Evolutionary conservation across 2,888 invertebrate genomes (phyloP), one percentile per base, ranked within the genome.

Genomic region (Callosobruchus maculatus): DNA sequence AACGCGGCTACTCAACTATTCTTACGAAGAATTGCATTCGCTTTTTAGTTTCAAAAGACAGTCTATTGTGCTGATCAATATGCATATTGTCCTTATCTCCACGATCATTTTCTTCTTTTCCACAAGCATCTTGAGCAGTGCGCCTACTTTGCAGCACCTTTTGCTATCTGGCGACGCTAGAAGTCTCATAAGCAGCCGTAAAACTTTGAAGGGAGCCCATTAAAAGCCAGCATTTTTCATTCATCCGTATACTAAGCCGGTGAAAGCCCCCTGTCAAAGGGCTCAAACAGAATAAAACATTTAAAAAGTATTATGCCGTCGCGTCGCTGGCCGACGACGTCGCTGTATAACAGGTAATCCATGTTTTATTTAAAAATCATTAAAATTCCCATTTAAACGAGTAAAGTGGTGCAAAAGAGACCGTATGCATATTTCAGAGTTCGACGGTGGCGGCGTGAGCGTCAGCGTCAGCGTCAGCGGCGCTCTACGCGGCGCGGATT

Each of bases 311-410:
- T 74, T 74, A 67, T 70, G 68, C 71, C 49, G 72, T 68, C 68
- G 49, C 13, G 49, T 18, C 49, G 49, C 4, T 18, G 49, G 13
- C 7, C 49, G 5, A 73, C 66, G 73, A 71, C 72, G n/a, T 22
- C 67, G 22, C 21, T 67, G 67, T 67, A 70, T 73, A 76, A 73
- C 76, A 76, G 72, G 75, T 76, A 76, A 76, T 74, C 74, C 77
- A 78, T 80, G 76, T 78, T 78, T 79, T 80, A 80, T 80, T 79
- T 78, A 81, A 79, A 78, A 77, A 79, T 78, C 77, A 81, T 80
- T 79, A 80, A 81, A 79, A 79, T 78, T 79, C 78, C 74, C 77
- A 80, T 79, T 79, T 74, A 78, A 74, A 74, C 74, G 72, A 76
- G 77, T 75, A 74, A 74, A 78, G 71, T 21, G 76, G 69, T 72